Base-by-base conservation (phyloP, 2,113 vertebrate species). In the Silurus meridionalis region DNA sequence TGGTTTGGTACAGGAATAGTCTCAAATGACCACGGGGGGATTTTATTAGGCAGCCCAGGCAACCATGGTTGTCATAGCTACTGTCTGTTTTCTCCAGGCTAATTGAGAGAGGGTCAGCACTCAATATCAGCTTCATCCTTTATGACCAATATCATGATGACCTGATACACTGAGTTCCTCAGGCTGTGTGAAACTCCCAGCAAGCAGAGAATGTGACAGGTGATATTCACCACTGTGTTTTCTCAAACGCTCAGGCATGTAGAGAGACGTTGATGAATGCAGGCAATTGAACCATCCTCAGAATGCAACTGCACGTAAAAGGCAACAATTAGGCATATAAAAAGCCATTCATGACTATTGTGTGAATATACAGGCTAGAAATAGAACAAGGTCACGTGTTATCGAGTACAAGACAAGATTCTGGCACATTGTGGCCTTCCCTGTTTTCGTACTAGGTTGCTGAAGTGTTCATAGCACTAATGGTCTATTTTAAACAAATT, bases 401-500 rank as follows among this genome's bases (percentile, higher is more conserved):
- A 2, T 50, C 21, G 78, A 23, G 78, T 58, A 81, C 72, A 11
- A 63, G 75, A 25, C 1, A 53, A 84, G 67, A 61, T 69, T 58
- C 55, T 84, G 19, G 82, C 75, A 72, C 19, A 17, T 37, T 69
- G 23, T 28, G 60, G 71, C 14, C 19, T 85, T 63, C 79, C 52
- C 23, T 77, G 48, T 75, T 67, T 58, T 67, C 60, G n/a, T 15
- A 53, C 53, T 78, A 25, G 23, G 57, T 66, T 74, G 48, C 21
- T 74, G 28, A 79, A 71, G 81, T 71, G 28, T 58, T 67, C 37
- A n/a, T 23, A 58, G 11, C 61, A 80, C 21, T 21, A 13, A 75
- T 57, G 84, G 55, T 71, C 60, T 82, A 48, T 80, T 87, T 28
- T 72, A 55, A 84, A 80, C 37, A 78, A 85, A 83, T 61, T 61